Evolutionary conservation across 2,113 vertebrate species (phyloP), one percentile per base, ranked within the genome.

Genomic region (Pteruthius melanotis): DNA sequence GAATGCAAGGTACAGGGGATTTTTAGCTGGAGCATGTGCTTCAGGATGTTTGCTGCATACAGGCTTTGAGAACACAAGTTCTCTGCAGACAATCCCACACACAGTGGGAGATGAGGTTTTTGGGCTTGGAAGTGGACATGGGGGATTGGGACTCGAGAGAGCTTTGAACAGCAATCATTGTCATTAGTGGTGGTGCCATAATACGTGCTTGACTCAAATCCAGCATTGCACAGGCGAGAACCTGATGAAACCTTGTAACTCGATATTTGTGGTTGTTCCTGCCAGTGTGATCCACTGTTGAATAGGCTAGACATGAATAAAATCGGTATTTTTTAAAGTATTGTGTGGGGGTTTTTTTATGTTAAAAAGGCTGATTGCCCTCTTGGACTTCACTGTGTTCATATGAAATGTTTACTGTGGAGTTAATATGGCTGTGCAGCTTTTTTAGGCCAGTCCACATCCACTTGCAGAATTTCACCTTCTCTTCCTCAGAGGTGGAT

Each of bases 271-370:
- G 84, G 40, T 94, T 93, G 87, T 94, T 96, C 74, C 75, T 89
- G 8, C 31, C 5, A 10, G 59, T 80, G 96, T 95, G 61, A 87
- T 57, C 70, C 27, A 54, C 77, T 94, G 77, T 95, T 94, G 85
- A 91, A 69, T 87, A 91, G 50, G 54, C 42, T 94, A 92, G 74
- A 82, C 35, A 50, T 47, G 17, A 97, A 96, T 96, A 97, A 96
- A 97, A 83, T 15, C 26, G 69, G 1, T 93, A 89, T 94, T 96
- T 94, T 97, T 94, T 87, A 87, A 90, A 84, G 17, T 49, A 26
- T 54, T 18, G 11, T 85, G 69, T 78, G 21, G 3, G 37, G 21
- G 0, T 9, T 3, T 78, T 75, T 70, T 75, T 30, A 31, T 57
- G 11, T 50, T 27, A 49, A 49, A 72, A 78, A 72, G 52, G 9